A percentile compares a stretch with the other conserved stretches of the same genome.
Evolutionary conservation across 2,888 invertebrate genomes (phyloP).

Genomic region (Synanthedon vespiformis): DNA sequence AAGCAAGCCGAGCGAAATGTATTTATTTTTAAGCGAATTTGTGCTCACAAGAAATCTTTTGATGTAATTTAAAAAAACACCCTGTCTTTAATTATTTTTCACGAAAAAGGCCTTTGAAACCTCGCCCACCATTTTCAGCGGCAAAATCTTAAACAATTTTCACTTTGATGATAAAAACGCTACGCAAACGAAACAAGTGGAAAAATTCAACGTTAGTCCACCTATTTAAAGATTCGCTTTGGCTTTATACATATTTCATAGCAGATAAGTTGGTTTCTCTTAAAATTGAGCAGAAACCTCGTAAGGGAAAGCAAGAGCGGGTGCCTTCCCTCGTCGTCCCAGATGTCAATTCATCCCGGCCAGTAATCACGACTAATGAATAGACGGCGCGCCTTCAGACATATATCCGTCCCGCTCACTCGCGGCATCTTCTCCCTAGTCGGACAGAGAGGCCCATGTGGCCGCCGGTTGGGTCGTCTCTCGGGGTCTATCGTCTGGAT

Average conservation of each 20-base stretch:
- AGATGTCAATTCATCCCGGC: constrained; percentile 64
- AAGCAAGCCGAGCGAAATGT: neutral
- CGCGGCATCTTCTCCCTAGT: constrained; percentile 22
- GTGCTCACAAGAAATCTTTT: neutral
- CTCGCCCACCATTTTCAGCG: neutral
- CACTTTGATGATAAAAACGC: neutral
- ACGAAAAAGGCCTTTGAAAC: neutral
- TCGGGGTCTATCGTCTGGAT: constrained; percentile 52
- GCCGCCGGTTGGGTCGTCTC: constrained; percentile 33
- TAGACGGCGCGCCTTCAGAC: constrained; percentile 47
- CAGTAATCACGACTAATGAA: constrained; percentile 65
- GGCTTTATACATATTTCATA: constrained; percentile 38
- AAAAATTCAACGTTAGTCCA: neutral
- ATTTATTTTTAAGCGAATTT: neutral
- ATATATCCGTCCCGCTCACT: constrained; percentile 37
- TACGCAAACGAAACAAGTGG: neutral
- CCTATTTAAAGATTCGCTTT: constrained; percentile 8
- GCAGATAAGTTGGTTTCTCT: constrained; percentile 23
- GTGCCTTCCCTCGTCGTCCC: constrained; percentile 46
- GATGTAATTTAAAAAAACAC: neutral
- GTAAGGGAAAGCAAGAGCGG: constrained; percentile 42
- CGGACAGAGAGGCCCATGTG: constrained; percentile 35
- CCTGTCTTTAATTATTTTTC: neutral
- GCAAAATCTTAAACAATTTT: neutral
- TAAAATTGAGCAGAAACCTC: constrained; percentile 59